phyloP scores from a whole-genome alignment of 2,888 invertebrate genomes.

The Scrobipalpa atriplicella region DNA sequence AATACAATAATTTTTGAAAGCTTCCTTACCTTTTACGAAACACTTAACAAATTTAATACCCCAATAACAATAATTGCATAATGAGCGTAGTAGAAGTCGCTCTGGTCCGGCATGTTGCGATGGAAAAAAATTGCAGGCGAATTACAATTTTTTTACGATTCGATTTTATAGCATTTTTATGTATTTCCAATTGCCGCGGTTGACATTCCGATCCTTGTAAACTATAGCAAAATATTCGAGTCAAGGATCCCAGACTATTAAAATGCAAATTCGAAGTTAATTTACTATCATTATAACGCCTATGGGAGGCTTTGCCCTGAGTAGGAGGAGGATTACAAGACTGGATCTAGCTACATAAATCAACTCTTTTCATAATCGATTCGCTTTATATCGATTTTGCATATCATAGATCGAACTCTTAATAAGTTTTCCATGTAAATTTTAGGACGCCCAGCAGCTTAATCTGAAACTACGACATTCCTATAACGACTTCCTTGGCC shows the following conservation, averaged over 20 bases:
- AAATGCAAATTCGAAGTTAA: slow-evolving; percentile 70
- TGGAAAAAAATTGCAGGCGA: slow-evolving; percentile 59
- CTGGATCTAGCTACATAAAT: slow-evolving; percentile 30
- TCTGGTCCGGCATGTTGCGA: slow-evolving; percentile 37
- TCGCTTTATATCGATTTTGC: not conserved
- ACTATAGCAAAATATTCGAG: slow-evolving; percentile 74
- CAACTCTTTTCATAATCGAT: slow-evolving; percentile 29
- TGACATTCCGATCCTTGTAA: slow-evolving; percentile 74
- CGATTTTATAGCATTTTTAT: slow-evolving; percentile 77
- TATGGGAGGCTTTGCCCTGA: slow-evolving; percentile 39
- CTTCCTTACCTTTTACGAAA: slow-evolving; percentile 29
- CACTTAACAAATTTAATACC: slow-evolving; percentile 31
- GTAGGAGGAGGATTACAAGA: slow-evolving; percentile 22
- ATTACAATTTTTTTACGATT: slow-evolving; percentile 77
- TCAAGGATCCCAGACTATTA: slow-evolving; percentile 63
- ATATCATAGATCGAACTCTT: slow-evolving; percentile 2
- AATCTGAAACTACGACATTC: slow-evolving; percentile 24
- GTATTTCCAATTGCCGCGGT: slow-evolving; percentile 71
- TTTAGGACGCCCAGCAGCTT: slow-evolving; percentile 20
- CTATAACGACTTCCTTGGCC: slow-evolving; percentile 25
- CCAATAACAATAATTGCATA: slow-evolving; percentile 42
- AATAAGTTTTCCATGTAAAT: slow-evolving; percentile 26
- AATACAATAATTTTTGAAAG: slow-evolving; percentile 16
- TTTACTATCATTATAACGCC: slow-evolving; percentile 45
- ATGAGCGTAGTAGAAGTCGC: slow-evolving; percentile 45